phyloP scores from a whole-genome alignment of 2,888 invertebrate species.

The Lissonota sp. region DNA sequence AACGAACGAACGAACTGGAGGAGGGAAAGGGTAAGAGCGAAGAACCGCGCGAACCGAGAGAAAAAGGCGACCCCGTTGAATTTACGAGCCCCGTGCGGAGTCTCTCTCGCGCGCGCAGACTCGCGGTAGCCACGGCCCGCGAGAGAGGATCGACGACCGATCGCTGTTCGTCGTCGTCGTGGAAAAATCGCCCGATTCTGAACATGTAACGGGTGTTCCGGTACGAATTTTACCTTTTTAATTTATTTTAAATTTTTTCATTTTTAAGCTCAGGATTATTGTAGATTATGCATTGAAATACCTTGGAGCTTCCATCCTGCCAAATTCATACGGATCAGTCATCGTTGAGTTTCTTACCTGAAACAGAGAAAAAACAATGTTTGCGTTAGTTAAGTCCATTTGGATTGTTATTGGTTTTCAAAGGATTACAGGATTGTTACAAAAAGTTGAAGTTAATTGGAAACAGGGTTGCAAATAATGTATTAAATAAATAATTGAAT shows the following conservation, averaged over 20 bases:
- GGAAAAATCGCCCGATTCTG: constrained; percentile 53
- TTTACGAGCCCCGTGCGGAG: constrained; percentile 74
- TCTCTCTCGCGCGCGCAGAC: constrained; percentile 51
- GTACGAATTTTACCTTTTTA: constrained; percentile 42
- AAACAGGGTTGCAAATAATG: too few species aligned
- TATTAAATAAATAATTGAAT: too few species aligned
- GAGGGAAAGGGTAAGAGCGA: too few species aligned
- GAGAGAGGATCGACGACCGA: constrained; percentile 75
- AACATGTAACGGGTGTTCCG: constrained; percentile 74
- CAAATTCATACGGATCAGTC: not conserved
- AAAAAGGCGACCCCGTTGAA: constrained; percentile 73
- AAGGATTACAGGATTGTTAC: not conserved
- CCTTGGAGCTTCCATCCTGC: not conserved
- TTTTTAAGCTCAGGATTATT: too few species aligned
- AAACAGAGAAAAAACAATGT: constrained; percentile 43
- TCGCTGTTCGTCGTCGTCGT: constrained; percentile 63
- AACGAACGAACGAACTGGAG: constrained; percentile 35
- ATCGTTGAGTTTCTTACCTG: constrained; percentile 55
- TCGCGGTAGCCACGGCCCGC: constrained; percentile 51
- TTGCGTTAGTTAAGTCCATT: not conserved
- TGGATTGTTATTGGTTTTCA: too few species aligned
- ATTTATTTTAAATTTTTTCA: too few species aligned
- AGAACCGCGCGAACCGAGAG: constrained; percentile 26
- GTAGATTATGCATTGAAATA: too few species aligned
- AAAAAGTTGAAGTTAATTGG: constrained; percentile 50